Evolutionary conservation across 2,113 vertebrate genomes (phyloP).

Genomic region (Chrysemys picta): DNA sequence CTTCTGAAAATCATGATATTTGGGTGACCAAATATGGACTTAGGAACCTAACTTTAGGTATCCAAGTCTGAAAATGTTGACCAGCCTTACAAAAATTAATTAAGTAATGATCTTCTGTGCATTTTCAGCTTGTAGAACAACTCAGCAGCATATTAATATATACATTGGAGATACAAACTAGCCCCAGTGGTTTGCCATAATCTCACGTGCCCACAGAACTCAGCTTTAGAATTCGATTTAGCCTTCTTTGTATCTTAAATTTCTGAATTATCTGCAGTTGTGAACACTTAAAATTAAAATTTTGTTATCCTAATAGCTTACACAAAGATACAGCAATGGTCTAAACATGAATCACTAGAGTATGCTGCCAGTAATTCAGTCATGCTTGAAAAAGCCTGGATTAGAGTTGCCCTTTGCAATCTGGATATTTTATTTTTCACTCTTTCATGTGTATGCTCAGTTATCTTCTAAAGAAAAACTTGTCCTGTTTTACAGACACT

Average conservation of each 20-base stretch:
- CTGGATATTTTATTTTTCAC: constrained; percentile 38
- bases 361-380: constrained; percentile 11
- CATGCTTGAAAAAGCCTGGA: constrained; percentile 45
- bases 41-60: neutral
- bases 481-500: constrained; percentile 12
- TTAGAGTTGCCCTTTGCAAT: constrained; percentile 56
- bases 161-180: neutral
- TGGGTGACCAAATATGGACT: neutral
- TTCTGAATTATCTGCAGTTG: constrained; percentile 17
- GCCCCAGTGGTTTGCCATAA: neutral
- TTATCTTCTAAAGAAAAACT: constrained; percentile 31
- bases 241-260: constrained; percentile 5
- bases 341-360: constrained; percentile 4
- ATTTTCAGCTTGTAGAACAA: neutral
- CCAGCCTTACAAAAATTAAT: neutral
- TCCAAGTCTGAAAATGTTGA: neutral
- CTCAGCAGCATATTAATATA: neutral
- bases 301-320: constrained; percentile 52
- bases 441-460: neutral
- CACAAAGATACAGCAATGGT: constrained; percentile 23
- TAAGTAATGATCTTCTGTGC: neutral
- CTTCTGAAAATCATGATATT: neutral
- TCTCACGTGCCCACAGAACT: neutral
- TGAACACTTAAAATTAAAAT: constrained; percentile 51
- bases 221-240: neutral